Base-by-base conservation (phyloP, 2,797 vertebrate genomes). In the Amphiprion clarkii region DNA sequence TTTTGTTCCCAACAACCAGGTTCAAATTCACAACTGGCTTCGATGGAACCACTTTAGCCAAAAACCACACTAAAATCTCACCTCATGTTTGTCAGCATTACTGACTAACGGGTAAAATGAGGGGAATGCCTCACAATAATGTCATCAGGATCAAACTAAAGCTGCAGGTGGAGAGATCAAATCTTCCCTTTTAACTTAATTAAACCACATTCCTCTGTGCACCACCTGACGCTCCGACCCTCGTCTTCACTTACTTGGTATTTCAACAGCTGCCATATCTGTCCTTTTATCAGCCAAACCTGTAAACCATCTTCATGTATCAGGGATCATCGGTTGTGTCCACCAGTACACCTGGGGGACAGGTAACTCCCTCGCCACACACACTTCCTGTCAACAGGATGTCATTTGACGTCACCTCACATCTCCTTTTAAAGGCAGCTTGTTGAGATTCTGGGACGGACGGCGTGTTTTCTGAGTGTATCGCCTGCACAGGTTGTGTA, bases 401-500 rank as follows among this genome's bases (percentile, higher is more conserved):
- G 70, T 44, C n/a, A 40, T 40, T 14, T 58, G 65, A 71, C 36
- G 7, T 53, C 63, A n/a, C n/a, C 39, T 4, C 13, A 0, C 4
- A 12, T 10, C 51, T 68, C 14, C 9, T 8, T 40, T 62, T 40
- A 62, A 55, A 76, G 27, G 19, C 25, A 1, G 13, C 6, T 11
- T 40, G 60, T 61, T 62, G 46, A 4, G 6, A 4, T 17, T 51
- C 29, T 19, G 52, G 55, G 55, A 60, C 17, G 25, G n/a, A 2
- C 19, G 11, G 2, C 42, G 27, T 59, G 69, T 70, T 76, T 68
- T 77, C 52, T 52, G 44, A 44, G 17, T 19, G 19, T 25, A 7
- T 61, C 5, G 13, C 36, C 65, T 71, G 19, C 40, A 1, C 69
- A 58, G 69, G 72, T 80, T 78, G 81, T 74, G 81, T 78, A 89